phyloP scores from a whole-genome alignment of 2,888 invertebrate genomes.

The Sipha maydis region DNA sequence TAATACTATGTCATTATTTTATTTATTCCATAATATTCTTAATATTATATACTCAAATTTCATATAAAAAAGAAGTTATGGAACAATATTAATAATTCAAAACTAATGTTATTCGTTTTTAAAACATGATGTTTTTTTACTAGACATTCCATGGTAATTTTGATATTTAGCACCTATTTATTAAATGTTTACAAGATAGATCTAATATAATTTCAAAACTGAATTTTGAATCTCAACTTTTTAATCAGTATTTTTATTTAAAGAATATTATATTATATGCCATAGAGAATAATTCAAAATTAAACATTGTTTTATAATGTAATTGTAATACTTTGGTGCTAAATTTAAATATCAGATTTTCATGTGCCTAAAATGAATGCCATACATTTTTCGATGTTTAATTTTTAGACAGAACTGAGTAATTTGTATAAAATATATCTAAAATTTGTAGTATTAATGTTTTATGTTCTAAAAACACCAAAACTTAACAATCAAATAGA shows the following conservation, averaged over 20 bases:
- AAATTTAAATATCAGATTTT: constrained; percentile 30
- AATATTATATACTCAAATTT: constrained; percentile 8
- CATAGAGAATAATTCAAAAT: constrained; percentile 34
- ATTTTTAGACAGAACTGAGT: constrained; percentile 47
- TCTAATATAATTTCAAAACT: not conserved
- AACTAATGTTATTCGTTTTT: constrained; percentile 6
- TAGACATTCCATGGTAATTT: not conserved
- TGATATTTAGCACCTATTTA: constrained; percentile 21
- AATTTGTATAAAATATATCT: constrained; percentile 6
- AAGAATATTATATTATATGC: constrained; percentile 15
- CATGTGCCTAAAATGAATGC: constrained; percentile 40
- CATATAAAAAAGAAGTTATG: not conserved
- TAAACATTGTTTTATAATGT: constrained; percentile 14
- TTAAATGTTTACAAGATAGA: constrained; percentile 10
- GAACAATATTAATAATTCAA: not conserved
- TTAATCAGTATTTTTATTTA: not conserved
- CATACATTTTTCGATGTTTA: constrained; percentile 29
- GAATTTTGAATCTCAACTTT: not conserved
- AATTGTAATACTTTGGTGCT: constrained; percentile 35
- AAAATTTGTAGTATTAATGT: not conserved
- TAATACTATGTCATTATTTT: constrained; percentile 15
- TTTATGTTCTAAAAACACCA: constrained; percentile 7
- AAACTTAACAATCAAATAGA: not conserved
- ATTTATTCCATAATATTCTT: constrained; percentile 22
- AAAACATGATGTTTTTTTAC: not conserved